Percentiles rank a stretch among this genome's conserved stretches.
Conservation (phyloP, 2,797 vertebrate species). For the Gorsachius magnificus region DNA sequence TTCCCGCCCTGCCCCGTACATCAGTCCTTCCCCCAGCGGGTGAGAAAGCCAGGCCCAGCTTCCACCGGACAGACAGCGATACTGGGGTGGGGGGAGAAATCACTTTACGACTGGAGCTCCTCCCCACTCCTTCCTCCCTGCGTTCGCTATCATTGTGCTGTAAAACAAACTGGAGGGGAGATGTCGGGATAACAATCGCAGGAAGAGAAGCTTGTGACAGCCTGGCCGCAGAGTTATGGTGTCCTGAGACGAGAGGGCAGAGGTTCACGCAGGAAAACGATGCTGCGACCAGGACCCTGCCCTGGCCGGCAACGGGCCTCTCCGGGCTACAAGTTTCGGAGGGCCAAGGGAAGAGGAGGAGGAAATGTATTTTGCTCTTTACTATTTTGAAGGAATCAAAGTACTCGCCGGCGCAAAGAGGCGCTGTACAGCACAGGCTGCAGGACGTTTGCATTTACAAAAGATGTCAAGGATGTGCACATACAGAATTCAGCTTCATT, state of each 20-base stretch:
- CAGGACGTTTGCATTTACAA: neutral
- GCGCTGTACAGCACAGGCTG: neutral
- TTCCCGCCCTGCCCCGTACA: neutral
- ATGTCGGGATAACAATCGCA: conserved; percentile 50
- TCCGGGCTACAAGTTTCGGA: neutral
- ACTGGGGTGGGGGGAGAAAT: neutral
- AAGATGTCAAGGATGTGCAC: neutral
- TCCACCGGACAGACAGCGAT: neutral
- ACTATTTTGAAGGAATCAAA: neutral
- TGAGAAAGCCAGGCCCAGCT: neutral
- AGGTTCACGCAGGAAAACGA: conserved; percentile 18
- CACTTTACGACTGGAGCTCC: neutral
- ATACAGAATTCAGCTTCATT: neutral
- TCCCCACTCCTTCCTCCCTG: conserved; percentile 35
- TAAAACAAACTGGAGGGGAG: conserved; percentile 34
- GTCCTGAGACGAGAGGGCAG: neutral
- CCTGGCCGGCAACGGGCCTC: neutral
- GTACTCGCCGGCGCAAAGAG: accelerated
- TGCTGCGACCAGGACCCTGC: neutral
- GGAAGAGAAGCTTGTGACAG: conserved; percentile 49
- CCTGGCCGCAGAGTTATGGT: neutral
- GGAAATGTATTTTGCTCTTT: neutral
- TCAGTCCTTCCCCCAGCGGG: neutral
- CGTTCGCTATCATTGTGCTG: neutral
- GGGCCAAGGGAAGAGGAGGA: neutral